Evolutionary conservation across 2,113 vertebrate species (phyloP).

Genomic region (Dermatemys mawii): DNA sequence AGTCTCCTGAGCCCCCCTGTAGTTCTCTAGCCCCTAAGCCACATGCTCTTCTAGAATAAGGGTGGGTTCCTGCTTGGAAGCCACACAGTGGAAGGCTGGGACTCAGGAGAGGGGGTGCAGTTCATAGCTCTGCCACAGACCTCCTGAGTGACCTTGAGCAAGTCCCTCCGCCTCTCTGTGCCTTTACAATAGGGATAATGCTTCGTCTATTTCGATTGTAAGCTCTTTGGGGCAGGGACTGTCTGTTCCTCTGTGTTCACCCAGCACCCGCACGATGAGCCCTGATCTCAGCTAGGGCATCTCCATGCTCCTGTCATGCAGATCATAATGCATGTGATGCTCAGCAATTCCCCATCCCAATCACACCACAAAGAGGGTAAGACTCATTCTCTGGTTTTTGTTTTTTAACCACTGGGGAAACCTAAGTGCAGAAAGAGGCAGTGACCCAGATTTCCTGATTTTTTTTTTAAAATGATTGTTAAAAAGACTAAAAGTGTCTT

Average conservation of each 20-base stretch:
- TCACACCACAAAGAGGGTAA: background rate
- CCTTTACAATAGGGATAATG: background rate
- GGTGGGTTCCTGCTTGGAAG: background rate
- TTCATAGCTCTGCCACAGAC: background rate
- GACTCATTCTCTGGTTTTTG: background rate
- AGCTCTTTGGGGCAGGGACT: background rate
- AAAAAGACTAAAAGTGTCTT: background rate
- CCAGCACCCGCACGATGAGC: background rate
- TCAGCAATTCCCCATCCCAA: background rate
- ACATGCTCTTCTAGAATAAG: background rate
- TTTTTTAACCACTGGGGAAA: background rate
- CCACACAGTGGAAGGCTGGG: background rate
- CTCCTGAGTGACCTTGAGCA: background rate
- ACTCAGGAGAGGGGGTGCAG: background rate
- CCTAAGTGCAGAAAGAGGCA: background rate
- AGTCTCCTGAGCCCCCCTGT: background rate
- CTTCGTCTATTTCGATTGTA: background rate
- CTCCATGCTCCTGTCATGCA: background rate
- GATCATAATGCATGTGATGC: background rate
- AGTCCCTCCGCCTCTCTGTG: background rate
- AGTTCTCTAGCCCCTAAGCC: background rate
- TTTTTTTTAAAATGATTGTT: background rate
- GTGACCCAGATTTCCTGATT: background rate
- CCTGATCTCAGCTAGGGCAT: background rate
- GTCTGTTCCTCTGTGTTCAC: background rate